phyloP scores from a whole-genome alignment of 1,140 invertebrate genomes.

The Maconellicoccus hirsutus region DNA sequence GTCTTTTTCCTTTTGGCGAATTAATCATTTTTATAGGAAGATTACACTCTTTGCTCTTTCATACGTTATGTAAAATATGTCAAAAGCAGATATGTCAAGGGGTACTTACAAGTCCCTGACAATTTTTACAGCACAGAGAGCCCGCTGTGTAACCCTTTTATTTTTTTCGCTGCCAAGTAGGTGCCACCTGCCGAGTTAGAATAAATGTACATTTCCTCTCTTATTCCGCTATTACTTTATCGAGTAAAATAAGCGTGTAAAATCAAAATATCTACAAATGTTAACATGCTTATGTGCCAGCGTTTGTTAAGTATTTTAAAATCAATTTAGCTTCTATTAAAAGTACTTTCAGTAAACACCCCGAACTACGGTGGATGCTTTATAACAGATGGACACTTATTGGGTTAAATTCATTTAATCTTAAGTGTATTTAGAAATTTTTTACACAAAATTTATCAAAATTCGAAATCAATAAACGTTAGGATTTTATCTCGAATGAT shows the following conservation, averaged over 20 bases:
- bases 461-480: too few relatives aligned
- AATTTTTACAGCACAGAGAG: slow-evolving; percentile 3
- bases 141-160: slow-evolving; percentile 18
- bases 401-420: too few relatives aligned
- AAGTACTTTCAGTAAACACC: too few relatives aligned
- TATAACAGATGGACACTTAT: too few relatives aligned
- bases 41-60: slow-evolving; percentile 20
- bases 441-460: too few relatives aligned
- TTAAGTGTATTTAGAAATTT: too few relatives aligned
- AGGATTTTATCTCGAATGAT: too few relatives aligned
- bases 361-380: too few relatives aligned
- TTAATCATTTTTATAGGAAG: slow-evolving; percentile 22
- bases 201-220: slow-evolving; percentile 9
- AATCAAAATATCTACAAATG: slow-evolving; percentile 20
- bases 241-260: slow-evolving; percentile 5
- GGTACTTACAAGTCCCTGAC: slow-evolving; percentile 18
- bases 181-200: not conserved
- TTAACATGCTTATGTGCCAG: not conserved
- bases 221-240: slow-evolving; percentile 4
- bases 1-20: slow-evolving; percentile 18
- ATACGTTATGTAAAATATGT: slow-evolving; percentile 21
- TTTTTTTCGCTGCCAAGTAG: slow-evolving; percentile 4
- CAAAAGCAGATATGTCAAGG: slow-evolving; percentile 19
- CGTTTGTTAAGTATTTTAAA: slow-evolving; percentile 12
- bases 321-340: not conserved